phyloP scores from a whole-genome alignment of 2,888 invertebrate species.

The Ophraella communa region DNA sequence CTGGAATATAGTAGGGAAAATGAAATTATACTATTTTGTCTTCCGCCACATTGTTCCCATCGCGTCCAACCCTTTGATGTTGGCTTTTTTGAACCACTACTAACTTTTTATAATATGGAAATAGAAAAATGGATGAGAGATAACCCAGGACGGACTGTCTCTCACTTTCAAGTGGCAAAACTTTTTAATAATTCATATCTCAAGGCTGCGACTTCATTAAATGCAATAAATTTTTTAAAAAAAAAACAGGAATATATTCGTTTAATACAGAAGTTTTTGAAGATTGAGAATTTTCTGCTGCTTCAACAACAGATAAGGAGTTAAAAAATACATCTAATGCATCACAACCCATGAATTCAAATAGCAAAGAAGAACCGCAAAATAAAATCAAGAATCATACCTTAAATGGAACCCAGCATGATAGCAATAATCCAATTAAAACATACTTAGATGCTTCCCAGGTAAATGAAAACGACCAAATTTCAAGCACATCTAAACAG shows the following conservation, averaged over 20 bases:
- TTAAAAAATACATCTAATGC: background rate
- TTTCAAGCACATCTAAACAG: background rate
- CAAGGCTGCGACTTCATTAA: slow-evolving; percentile 2
- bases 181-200: background rate
- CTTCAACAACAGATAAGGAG: slow-evolving; percentile 1
- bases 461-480: background rate
- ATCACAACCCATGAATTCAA: background rate
- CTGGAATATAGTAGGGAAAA: slow-evolving; percentile 28
- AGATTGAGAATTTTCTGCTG: slow-evolving; percentile 4
- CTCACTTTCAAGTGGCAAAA: slow-evolving; percentile 42
- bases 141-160: slow-evolving; percentile 47
- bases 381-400: background rate
- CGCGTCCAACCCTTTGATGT: background rate
- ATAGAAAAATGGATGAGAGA: slow-evolving; percentile 40
- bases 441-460: background rate
- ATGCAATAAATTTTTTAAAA: slow-evolving; percentile 28
- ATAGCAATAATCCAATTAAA: background rate
- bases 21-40: slow-evolving; percentile 25
- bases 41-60: background rate
- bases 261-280: slow-evolving; percentile 36
- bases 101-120: slow-evolving; percentile 45
- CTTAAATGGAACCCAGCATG: background rate
- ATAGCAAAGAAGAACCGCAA: background rate
- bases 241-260: slow-evolving; percentile 32
- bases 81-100: background rate